These are phyloP conservation scores for Coryphaenoides rupestris DNA, from an alignment of 2,113 vertebrate genomes.

Conservation along the genomic window DNA sequence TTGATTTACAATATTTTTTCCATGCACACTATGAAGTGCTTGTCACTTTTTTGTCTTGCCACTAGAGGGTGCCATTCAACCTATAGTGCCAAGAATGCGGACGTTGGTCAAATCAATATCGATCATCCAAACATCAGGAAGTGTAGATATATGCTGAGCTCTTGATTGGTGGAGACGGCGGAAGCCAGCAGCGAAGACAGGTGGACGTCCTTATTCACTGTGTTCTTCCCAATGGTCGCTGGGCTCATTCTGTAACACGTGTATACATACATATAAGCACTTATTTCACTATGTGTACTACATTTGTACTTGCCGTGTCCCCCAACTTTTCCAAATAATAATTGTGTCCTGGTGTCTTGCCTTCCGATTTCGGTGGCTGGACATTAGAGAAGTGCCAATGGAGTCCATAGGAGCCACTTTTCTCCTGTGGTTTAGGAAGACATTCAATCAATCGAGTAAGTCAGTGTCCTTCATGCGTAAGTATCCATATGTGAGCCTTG, in stretches of 20 bases:
- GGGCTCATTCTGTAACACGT: constrained; percentile 56
- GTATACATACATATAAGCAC: background rate
- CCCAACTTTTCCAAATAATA: too few species aligned
- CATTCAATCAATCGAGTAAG: background rate
- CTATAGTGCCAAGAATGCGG: constrained; percentile 8
- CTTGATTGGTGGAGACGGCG: background rate
- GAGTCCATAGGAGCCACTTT: constrained; percentile 67
- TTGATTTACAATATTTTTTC: constrained; percentile 26
- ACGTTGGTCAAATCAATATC: constrained; percentile 39
- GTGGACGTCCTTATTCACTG: constrained; percentile 13
- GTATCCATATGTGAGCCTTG: too few species aligned
- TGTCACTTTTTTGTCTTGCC: constrained; percentile 46
- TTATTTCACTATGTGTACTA: background rate
- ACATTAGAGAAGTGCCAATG: constrained; percentile 61
- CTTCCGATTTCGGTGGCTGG: constrained; percentile 48
- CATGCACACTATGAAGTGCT: constrained; percentile 42
- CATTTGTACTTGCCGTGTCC: background rate
- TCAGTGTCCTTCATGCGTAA: too few species aligned
- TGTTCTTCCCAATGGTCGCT: constrained; percentile 29
- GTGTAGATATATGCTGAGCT: constrained; percentile 1
- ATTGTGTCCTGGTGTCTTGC: constrained; percentile 36
- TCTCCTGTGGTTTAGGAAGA: constrained; percentile 43
- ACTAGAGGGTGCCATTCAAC: constrained; percentile 52
- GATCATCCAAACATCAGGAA: constrained; percentile 6
- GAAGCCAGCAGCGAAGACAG: background rate